Evolutionary conservation across 2,113 vertebrate species (phyloP).

Genomic region (Lasiurus cinereus): DNA sequence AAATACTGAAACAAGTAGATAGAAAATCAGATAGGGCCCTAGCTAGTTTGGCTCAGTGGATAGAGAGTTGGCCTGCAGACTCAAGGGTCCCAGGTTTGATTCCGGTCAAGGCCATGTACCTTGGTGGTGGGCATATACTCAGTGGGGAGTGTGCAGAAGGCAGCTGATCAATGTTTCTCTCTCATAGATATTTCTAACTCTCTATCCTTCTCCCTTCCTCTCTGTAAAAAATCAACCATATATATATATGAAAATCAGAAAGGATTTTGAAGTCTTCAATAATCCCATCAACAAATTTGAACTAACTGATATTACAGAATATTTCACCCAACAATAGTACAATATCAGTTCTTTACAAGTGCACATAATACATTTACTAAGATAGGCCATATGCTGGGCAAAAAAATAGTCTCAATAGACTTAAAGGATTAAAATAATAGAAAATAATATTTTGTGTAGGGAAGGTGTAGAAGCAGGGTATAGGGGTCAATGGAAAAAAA

Average conservation of each 20-base stretch:
- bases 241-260: not conserved
- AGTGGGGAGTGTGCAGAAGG: too few species aligned
- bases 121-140: too few species aligned
- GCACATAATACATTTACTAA: not conserved
- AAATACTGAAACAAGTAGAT: not conserved
- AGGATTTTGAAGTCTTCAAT: not conserved
- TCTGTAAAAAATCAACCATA: too few species aligned
- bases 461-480: too few species aligned
- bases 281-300: not conserved
- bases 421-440: not conserved
- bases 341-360: not conserved
- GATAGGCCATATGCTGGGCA: not conserved
- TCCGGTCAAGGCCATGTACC: too few species aligned
- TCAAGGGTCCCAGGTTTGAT: too few species aligned
- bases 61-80: too few species aligned
- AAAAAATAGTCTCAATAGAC: not conserved
- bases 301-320: not conserved
- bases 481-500: too few species aligned
- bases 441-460: not conserved
- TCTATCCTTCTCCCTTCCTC: too few species aligned
- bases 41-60: too few species aligned
- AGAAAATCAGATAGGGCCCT: not conserved
- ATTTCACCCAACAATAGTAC: not conserved
- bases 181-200: too few species aligned
- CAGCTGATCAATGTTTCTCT: too few species aligned